These are phyloP conservation scores for Xenopus laevis DNA, from an alignment of 2,113 vertebrate genomes.

Conservation along the genomic window DNA sequence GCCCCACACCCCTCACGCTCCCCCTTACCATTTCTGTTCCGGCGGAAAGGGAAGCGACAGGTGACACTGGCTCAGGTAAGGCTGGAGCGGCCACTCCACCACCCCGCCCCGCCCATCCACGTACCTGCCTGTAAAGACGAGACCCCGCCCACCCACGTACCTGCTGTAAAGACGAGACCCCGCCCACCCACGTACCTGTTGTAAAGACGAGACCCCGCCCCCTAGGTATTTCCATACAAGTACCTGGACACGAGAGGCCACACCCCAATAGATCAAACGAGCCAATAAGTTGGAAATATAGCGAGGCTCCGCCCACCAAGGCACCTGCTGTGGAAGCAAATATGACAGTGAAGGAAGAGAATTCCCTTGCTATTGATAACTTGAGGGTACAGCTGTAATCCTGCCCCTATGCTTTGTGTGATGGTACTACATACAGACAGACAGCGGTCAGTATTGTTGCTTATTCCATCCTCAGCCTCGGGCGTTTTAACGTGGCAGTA, in stretches of 20 bases:
- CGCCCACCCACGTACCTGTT: conserved; percentile 1
- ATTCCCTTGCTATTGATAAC: too few relatives aligned
- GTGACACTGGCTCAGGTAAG: conserved; percentile 36
- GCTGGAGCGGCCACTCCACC: conserved; percentile 10
- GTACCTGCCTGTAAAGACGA: background rate
- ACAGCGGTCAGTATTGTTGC: too few relatives aligned
- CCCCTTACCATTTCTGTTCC: conserved; percentile 38
- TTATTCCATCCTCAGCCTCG: too few relatives aligned
- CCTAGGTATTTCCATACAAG: background rate
- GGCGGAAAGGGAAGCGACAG: conserved; percentile 33
- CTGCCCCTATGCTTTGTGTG: too few relatives aligned
- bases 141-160: background rate
- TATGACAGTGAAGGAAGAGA: too few relatives aligned
- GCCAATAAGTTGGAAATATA: too few relatives aligned
- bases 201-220: background rate
- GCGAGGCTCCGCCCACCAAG: too few relatives aligned
- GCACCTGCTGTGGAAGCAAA: too few relatives aligned
- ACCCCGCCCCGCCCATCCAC: conserved; percentile 6
- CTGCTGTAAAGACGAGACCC: background rate
- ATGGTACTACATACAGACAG: too few relatives aligned
- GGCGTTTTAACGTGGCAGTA: too few relatives aligned
- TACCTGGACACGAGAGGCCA: background rate
- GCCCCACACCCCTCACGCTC: background rate
- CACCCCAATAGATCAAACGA: too few relatives aligned
- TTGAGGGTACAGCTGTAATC: too few relatives aligned